A percentile compares a stretch with the other conserved stretches of the same genome.
These are phyloP conservation scores for Ginglymostoma cirratum DNA, from an alignment of 2,113 vertebrate genomes.

Conservation along the genomic window DNA sequence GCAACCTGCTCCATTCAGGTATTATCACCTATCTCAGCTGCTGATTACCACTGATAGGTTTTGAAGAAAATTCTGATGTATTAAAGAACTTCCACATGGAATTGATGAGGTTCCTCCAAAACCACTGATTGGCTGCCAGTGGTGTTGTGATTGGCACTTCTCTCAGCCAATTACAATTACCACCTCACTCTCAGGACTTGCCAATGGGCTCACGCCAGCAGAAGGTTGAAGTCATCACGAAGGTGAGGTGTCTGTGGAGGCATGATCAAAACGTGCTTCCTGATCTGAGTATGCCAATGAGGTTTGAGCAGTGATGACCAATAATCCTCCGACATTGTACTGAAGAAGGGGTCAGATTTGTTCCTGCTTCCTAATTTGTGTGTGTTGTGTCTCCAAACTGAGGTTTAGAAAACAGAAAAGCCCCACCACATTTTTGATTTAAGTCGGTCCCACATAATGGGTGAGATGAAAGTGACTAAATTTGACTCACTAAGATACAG, in stretches of 20 bases:
- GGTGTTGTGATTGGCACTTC: too few species aligned
- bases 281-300: neutral
- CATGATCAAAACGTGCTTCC: neutral
- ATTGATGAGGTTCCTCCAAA: too few species aligned
- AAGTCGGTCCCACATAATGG: neutral
- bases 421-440: neutral
- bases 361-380: neutral
- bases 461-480: neutral
- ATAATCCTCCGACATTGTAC: neutral
- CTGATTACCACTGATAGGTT: neutral
- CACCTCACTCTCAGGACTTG: too few species aligned
- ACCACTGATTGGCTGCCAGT: too few species aligned
- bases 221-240: neutral
- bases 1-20: neutral
- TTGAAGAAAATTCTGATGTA: neutral
- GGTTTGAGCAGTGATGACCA: neutral
- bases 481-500: neutral
- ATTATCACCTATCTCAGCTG: neutral
- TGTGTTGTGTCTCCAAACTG: neutral
- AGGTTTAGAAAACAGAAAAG: neutral
- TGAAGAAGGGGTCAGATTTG: neutral
- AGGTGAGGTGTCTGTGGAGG: neutral
- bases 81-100: too few species aligned
- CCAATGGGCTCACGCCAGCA: neutral
- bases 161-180: too few species aligned